These are phyloP conservation scores for Rhyacichthys aspro DNA, from an alignment of 2,797 vertebrate genomes.

Conservation along the genomic window DNA sequence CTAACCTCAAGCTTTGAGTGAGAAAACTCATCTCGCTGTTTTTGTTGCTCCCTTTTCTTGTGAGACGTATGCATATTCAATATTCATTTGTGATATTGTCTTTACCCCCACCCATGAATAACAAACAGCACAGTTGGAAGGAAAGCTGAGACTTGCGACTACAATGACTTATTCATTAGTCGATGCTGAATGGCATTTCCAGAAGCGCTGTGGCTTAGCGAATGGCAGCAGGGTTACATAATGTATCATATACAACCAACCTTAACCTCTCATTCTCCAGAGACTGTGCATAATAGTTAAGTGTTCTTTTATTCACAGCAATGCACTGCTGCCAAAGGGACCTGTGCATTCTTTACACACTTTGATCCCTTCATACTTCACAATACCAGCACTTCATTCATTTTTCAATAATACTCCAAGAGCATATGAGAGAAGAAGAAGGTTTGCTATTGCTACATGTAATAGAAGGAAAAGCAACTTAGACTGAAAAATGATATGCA, in stretches of 20 bases:
- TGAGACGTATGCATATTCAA: slow-evolving; percentile 72
- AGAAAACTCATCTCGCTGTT: slow-evolving; percentile 67
- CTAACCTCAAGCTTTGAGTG: slow-evolving; percentile 73
- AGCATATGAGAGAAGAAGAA: too few relatives aligned
- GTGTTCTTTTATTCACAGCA: neutral
- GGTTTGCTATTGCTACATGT: too few relatives aligned
- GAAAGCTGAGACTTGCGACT: slow-evolving; percentile 26
- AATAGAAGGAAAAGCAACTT: too few relatives aligned
- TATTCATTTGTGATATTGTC: slow-evolving; percentile 70
- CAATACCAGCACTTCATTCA: too few relatives aligned
- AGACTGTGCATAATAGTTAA: neutral
- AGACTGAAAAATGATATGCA: too few relatives aligned
- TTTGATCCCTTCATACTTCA: neutral
- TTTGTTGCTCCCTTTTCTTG: slow-evolving; percentile 61
- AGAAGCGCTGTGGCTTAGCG: neutral
- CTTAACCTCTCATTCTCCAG: neutral
- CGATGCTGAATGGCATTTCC: slow-evolving; percentile 10
- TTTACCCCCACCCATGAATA: slow-evolving; percentile 58
- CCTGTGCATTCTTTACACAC: neutral
- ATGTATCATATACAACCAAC: neutral
- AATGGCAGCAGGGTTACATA: slow-evolving; percentile 10
- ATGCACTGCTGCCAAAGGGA: neutral
- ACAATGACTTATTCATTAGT: slow-evolving; percentile 35
- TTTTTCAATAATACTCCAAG: too few relatives aligned
- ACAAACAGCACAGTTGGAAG: slow-evolving; percentile 56